Conservation (phyloP, 2,113 vertebrate genomes). For the Sander lucioperca region DNA sequence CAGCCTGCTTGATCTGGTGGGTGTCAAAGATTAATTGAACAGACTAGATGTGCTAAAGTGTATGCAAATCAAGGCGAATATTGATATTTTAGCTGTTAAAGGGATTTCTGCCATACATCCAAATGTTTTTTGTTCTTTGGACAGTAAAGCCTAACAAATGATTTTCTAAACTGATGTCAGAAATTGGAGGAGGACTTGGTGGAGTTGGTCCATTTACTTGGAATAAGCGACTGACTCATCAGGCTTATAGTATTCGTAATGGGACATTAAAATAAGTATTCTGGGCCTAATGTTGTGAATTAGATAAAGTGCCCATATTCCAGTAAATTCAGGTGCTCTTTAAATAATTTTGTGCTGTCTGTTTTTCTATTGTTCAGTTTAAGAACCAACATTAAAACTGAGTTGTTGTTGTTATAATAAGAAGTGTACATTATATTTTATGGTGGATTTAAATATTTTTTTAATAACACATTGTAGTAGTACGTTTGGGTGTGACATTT, state of each 20-base stretch:
- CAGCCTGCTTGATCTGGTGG: constrained; percentile 2
- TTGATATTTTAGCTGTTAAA: constrained; percentile 16
- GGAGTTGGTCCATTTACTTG: constrained; percentile 13
- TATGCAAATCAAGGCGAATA: constrained; percentile 23
- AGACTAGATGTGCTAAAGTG: constrained; percentile 7
- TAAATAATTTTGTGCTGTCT: constrained; percentile 7
- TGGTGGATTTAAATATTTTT: not conserved
- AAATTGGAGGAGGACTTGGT: constrained; percentile 2
- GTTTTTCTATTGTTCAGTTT: constrained; percentile 3
- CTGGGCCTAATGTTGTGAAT: not conserved
- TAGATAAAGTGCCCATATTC: constrained; percentile 5
- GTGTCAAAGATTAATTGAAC: constrained; percentile 7
- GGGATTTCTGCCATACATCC: not conserved
- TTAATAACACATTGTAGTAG: not conserved
- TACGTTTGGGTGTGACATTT: not conserved
- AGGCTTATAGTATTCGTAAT: not conserved
- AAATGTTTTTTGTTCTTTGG: not conserved
- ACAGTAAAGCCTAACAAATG: not conserved
- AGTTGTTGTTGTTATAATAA: not conserved
- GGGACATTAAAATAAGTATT: constrained; percentile 4
- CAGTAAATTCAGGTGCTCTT: constrained; percentile 20
- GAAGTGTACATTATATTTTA: not conserved
- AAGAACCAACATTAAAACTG: not conserved
- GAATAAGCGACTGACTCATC: constrained; percentile 3
- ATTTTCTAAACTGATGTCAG: not conserved